Base-by-base conservation (phyloP, 1,140 invertebrate genomes). In the Ganaspis sp. region DNA sequence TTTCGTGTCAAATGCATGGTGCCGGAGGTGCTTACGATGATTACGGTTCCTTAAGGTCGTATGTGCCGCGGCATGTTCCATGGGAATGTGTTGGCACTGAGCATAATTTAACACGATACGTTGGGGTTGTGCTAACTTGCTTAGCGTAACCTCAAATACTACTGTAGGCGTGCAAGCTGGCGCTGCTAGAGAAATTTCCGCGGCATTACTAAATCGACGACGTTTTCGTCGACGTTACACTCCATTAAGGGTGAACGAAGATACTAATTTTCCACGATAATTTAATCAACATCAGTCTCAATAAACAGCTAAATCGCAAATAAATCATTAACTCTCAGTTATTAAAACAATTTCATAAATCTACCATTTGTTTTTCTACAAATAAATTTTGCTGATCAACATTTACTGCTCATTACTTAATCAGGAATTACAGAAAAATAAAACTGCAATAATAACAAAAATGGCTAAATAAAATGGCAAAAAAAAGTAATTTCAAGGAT, bases 81-180 rank as follows among this genome's bases (percentile, higher is more conserved):
- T 34, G 70, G 23, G 64, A 79, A 70, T 76, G 76, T 84, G 81
- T 85, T 83, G 83, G 84, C 86, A 87, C 84, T 87, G 84, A 90
- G 89, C 88, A 91, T 91, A 91, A 91, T 91, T 91, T 90, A 91
- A 90, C 89, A 86, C 85, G 90, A 90, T 91, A 90, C 89, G 87
- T 84, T 87, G 86, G 89, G 89, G 90, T 90, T 87, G 87, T 90
- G 88, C 89, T 91, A 91, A 91, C 89, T 90, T 91, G 89, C 87
- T 90, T 91, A 91, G 87, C 86, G 85, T 83, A 90, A 91, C 90
- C 89, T 91, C 90, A 90, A 91, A 91, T 90, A 88, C 85, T 83
- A 85, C 76, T 74, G 77, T 75, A 76, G 80, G 75, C 76, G 73
- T 45, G 71, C 75, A 74, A 76, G 77, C 76, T 74, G 29, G 58